Base-by-base conservation (phyloP, 2,113 vertebrate species). In the Polypterus senegalus region DNA sequence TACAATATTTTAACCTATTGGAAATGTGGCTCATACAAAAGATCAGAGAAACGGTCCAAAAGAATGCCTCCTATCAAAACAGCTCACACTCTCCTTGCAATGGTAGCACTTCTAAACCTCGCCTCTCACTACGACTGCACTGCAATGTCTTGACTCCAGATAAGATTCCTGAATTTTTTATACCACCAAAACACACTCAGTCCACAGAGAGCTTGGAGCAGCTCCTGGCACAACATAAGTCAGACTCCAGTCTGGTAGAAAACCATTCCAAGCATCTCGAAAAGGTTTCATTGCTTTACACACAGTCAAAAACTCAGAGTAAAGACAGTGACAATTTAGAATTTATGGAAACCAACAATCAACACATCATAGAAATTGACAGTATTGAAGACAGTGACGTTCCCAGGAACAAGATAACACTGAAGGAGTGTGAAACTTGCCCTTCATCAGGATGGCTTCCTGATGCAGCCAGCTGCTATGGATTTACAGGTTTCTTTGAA, bases 151-250 rank as follows among this genome's bases (percentile, higher is more conserved):
- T 88, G 58, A 88, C 84, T 3, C 84, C 83, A 9, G 80, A 85
- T 43, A 83, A 74, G 57, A 88, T 88, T 44, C 86, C 86, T 1
- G 81, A 86, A 45, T 88, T 88, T 65, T 85, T 76, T 57, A 69
- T 88, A 27, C 86, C 86, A 4, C 86, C 86, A 1, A 68, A 67
- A 46, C 77, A 84, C 9, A 77, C 68, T 63, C 72, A 62, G 58
- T 53, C 45, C 49, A 46, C 48, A 8, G 51, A 6, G 3, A 45
- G 46, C 11, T n/a, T 9, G 27, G 3, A 61, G 45, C 27, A 9
- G 9, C 49, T 58, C 52, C 52, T 9, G 27, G 48, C 46, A 60
- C 65, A 59, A 56, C 58, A 46, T 9, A 52, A 54, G 49, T 5
- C 7, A 27, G 59, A 44, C 55, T 46, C 7, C 48, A 48, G 49